Percentiles rank a stretch among this genome's conserved stretches.
Evolutionary conservation across 2,113 vertebrate species (phyloP).

Genomic region (Todiramphus chloris): DNA sequence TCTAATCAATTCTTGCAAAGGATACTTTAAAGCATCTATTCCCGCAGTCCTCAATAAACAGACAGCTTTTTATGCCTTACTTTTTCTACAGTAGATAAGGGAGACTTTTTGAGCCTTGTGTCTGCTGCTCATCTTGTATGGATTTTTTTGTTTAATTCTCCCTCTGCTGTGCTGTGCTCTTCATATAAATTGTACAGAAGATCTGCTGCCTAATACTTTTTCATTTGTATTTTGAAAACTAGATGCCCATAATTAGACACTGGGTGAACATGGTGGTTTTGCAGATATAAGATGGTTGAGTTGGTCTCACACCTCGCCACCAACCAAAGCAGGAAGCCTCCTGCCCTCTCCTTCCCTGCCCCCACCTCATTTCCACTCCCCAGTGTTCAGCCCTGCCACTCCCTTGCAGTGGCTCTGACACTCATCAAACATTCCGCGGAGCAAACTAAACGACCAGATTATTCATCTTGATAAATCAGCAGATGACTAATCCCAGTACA

Average conservation of each 20-base stretch:
- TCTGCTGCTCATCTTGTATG: background rate
- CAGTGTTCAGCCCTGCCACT: background rate
- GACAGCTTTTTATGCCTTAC: background rate
- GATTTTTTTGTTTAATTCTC: background rate
- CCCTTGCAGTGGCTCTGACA: background rate
- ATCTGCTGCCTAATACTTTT: background rate
- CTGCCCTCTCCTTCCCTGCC: background rate
- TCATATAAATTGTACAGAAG: background rate
- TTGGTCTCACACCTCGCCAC: rapidly evolving
- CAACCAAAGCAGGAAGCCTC: background rate
- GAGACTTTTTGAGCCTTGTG: background rate
- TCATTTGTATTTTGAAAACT: background rate
- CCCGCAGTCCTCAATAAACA: background rate
- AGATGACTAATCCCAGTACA: background rate
- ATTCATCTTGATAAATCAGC: background rate
- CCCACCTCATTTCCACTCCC: background rate
- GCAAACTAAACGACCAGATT: background rate
- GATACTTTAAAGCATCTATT: background rate
- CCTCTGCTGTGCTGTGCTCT: background rate
- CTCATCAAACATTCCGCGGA: background rate
- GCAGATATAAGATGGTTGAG: background rate
- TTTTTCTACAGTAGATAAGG: background rate
- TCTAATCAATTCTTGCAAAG: background rate
- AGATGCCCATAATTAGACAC: background rate
- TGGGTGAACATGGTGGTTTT: background rate